phyloP scores from a whole-genome alignment of 2,113 vertebrate species.

The Protobothrops mucrosquamatus region DNA sequence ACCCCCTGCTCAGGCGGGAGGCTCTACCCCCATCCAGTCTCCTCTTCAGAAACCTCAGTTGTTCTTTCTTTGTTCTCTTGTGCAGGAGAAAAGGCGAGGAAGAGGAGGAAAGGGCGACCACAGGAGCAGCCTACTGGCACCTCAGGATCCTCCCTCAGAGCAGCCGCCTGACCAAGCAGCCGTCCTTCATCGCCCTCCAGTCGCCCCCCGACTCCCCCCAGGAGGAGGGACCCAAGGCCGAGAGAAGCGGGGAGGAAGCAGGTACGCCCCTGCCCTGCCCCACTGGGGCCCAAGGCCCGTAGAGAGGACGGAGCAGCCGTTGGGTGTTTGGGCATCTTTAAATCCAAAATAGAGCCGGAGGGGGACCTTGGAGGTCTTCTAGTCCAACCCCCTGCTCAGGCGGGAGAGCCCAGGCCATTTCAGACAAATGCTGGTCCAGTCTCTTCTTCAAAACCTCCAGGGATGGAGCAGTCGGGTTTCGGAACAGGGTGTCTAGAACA shows the following conservation, averaged over 20 bases:
- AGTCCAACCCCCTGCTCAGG: too few species aligned
- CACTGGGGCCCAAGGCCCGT: neutral
- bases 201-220: slow-evolving; percentile 74
- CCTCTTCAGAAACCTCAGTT: too few species aligned
- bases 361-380: too few species aligned
- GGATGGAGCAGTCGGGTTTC: too few species aligned
- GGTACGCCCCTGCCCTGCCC: slow-evolving; percentile 61
- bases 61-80: neutral
- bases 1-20: too few species aligned
- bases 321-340: neutral
- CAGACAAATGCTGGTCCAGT: too few species aligned
- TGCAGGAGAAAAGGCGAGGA: slow-evolving; percentile 30
- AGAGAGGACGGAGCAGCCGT: neutral
- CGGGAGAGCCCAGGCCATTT: too few species aligned
- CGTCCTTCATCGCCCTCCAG: slow-evolving; percentile 89
- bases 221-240: slow-evolving; percentile 22
- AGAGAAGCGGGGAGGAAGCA: slow-evolving; percentile 62
- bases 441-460: too few species aligned
- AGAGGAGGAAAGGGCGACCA: neutral
- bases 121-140: neutral
- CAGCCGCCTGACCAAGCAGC: slow-evolving; percentile 68
- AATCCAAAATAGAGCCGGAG: neutral
- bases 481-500: too few species aligned
- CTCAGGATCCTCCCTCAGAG: fast-evolving
- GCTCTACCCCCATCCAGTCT: too few species aligned